phyloP scores from a whole-genome alignment of 2,113 vertebrate species.

The rat (Rattus norvegicus) region DNA sequence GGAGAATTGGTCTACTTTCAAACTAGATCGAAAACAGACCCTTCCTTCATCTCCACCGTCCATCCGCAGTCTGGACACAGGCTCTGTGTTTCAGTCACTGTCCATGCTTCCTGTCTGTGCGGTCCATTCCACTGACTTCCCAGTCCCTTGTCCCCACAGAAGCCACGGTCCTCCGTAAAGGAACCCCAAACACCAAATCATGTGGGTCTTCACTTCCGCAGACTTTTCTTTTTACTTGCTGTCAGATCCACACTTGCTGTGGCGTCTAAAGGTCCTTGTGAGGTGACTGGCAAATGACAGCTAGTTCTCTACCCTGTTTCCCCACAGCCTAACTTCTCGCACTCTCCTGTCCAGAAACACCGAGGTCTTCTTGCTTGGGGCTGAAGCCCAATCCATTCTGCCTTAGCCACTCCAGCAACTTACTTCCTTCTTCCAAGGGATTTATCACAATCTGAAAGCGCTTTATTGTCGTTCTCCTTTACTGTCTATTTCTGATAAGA shows the following conservation, averaged over 20 bases:
- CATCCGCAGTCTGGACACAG: no score
- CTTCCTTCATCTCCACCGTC: not conserved
- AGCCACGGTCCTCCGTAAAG: not conserved
- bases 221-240: constrained; percentile 2
- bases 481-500: not conserved
- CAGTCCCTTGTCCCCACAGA: not conserved
- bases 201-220: not conserved
- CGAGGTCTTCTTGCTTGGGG: not conserved
- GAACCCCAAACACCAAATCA: not conserved
- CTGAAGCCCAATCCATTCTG: not conserved
- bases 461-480: not conserved
- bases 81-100: not conserved
- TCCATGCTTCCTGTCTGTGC: no score
- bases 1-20: not conserved
- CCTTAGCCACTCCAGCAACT: not conserved
- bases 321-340: not conserved
- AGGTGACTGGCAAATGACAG: not conserved
- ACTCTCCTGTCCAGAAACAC: not conserved
- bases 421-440: not conserved
- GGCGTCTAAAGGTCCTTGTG: not conserved
- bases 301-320: not conserved
- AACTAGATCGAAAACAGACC: not conserved
- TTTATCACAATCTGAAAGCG: not conserved
- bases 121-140: not conserved
- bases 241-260: not conserved